Conservation (phyloP, 2,888 invertebrate species). For the Andrena bucephala region DNA sequence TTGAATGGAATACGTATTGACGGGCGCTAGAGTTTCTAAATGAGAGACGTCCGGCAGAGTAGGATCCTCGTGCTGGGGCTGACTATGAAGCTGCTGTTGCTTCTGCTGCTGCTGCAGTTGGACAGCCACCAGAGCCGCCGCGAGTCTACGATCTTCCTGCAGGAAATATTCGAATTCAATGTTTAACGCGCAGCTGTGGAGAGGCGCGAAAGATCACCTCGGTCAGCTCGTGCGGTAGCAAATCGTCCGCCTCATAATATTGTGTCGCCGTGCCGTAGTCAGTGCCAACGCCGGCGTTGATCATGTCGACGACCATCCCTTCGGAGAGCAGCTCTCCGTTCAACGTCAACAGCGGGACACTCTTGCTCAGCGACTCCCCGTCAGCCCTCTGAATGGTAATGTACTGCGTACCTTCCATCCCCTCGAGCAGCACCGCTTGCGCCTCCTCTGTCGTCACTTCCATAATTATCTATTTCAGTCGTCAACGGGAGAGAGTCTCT, state of each 20-base stretch:
- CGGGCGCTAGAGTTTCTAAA: conserved; percentile 78
- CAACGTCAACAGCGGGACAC: conserved; percentile 81
- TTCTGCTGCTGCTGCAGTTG: conserved; percentile 88
- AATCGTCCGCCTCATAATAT: conserved; percentile 82
- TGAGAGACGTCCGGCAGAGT: conserved; percentile 80
- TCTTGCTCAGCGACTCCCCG: conserved; percentile 81
- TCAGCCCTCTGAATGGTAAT: conserved; percentile 84
- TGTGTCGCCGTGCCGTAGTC: conserved; percentile 80
- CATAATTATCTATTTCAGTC: conserved; percentile 69
- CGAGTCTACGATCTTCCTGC: conserved; percentile 87
- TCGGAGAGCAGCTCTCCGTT: conserved; percentile 82
- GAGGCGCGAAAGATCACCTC: conserved; percentile 73
- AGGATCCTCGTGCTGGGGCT: conserved; percentile 79
- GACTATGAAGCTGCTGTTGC: conserved; percentile 85
- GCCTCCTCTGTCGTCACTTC: conserved; percentile 82
- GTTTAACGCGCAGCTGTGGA: neutral
- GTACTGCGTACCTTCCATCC: conserved; percentile 84
- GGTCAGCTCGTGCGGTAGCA: conserved; percentile 80
- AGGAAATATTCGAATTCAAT: conserved; percentile 22
- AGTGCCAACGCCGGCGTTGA: conserved; percentile 80
- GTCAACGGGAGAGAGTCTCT: conserved; percentile 2
- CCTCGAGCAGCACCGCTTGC: conserved; percentile 81
- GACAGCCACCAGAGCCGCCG: conserved; percentile 88
- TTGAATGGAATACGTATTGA: conserved; percentile 81
- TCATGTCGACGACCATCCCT: conserved; percentile 84